phyloP scores from a whole-genome alignment of 1,140 invertebrate species.

The Pachyrhynchus sulphureomaculatus region DNA sequence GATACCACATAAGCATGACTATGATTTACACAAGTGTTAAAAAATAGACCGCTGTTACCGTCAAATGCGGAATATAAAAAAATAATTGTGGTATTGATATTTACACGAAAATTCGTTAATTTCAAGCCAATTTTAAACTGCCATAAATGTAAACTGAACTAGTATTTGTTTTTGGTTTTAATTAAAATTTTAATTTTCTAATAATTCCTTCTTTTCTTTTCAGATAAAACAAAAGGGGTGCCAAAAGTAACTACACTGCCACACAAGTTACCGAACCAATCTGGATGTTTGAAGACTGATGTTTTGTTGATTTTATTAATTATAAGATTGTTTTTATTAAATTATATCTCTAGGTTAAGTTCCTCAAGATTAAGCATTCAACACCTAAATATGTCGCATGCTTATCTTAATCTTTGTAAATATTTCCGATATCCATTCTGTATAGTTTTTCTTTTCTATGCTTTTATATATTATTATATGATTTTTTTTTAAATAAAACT shows the following conservation, averaged over 20 bases:
- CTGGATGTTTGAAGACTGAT: constrained; percentile 51
- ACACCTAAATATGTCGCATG: constrained; percentile 7
- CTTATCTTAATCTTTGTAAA: constrained; percentile 21
- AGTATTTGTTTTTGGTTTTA: no score
- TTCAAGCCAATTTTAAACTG: no score
- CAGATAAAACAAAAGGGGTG: constrained; percentile 37
- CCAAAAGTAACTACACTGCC: constrained; percentile 44
- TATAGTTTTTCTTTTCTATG: constrained; percentile 12
- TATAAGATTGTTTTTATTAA: constrained; percentile 49
- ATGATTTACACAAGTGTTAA: no score
- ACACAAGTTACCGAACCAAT: constrained; percentile 49
- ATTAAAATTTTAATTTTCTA: no score
- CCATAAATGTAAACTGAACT: no score
- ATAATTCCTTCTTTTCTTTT: constrained; percentile 36
- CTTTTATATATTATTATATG: constrained; percentile 28
- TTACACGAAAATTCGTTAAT: no score
- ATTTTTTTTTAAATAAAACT: constrained; percentile 21
- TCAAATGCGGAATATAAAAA: no score
- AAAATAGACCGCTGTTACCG: no score
- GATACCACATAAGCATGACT: no score
- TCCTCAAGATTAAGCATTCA: constrained; percentile 38
- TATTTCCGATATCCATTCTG: constrained; percentile 5
- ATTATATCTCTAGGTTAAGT: constrained; percentile 49
- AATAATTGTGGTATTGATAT: no score
- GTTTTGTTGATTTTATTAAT: constrained; percentile 51